A percentile compares a stretch with the other conserved stretches of the same genome.
Conservation (phyloP, 1,140 invertebrate species). For the Sitophilus oryzae region DNA sequence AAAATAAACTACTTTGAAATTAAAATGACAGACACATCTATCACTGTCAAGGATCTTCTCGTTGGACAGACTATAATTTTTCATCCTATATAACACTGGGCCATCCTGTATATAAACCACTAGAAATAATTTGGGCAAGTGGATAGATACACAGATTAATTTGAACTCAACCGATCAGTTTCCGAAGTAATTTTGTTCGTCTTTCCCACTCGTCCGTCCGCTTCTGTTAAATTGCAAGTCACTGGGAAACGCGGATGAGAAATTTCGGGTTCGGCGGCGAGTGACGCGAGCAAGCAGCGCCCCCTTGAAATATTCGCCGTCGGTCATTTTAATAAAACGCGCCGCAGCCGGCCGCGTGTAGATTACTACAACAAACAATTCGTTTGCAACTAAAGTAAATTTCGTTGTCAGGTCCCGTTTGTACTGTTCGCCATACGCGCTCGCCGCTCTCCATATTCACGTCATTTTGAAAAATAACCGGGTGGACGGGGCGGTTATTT, state of each 20-base stretch:
- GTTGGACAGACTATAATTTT: too few relatives aligned
- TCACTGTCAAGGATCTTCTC: too few relatives aligned
- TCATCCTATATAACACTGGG: too few relatives aligned
- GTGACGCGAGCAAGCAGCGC: neutral
- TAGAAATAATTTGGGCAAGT: too few relatives aligned
- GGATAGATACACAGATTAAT: too few relatives aligned
- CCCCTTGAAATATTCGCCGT: conserved; percentile 3
- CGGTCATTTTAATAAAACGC: conserved; percentile 19
- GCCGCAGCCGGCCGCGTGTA: conserved; percentile 3
- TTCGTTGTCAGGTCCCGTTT: conserved; percentile 3
- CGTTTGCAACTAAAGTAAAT: conserved; percentile 26
- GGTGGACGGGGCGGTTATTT: conserved; percentile 17
- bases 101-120: too few relatives aligned
- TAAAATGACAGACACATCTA: too few relatives aligned
- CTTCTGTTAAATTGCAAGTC: neutral
- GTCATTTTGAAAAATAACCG: conserved; percentile 24
- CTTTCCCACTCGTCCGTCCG: neutral
- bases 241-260: neutral
- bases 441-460: conserved; percentile 14
- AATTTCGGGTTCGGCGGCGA: neutral
- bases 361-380: conserved; percentile 25
- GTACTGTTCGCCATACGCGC: neutral
- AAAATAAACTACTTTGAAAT: too few relatives aligned
- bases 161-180: neutral
- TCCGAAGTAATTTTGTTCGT: neutral